Conservation (phyloP, 2,888 invertebrate species). For the Andrena minutula region DNA sequence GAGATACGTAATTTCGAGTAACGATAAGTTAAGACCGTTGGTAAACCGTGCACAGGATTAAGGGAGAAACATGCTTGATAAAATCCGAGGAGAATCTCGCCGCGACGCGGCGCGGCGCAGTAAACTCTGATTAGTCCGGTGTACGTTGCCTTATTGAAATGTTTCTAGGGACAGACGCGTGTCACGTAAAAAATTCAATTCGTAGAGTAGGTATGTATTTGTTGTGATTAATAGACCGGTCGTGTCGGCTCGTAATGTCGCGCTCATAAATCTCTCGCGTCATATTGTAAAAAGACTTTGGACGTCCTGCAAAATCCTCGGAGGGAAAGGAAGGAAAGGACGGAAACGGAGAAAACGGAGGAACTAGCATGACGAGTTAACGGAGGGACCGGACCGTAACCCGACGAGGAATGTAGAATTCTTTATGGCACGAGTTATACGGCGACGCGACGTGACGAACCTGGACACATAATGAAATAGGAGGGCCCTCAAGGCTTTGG, state of each 20-base stretch:
- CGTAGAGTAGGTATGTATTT: too few species aligned
- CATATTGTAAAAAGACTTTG: neutral
- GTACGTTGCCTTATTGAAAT: neutral
- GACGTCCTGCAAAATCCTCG: neutral
- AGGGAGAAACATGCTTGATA: constrained; percentile 11
- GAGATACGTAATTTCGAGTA: constrained; percentile 15
- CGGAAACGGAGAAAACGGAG: too few species aligned
- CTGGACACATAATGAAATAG: constrained; percentile 12
- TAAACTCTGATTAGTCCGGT: neutral
- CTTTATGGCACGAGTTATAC: constrained; percentile 9
- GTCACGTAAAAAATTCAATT: constrained; percentile 5
- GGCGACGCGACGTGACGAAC: constrained; percentile 9
- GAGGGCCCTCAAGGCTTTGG: neutral
- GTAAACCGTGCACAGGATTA: constrained; percentile 13
- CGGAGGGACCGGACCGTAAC: neutral
- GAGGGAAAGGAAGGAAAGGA: neutral
- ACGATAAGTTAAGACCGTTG: constrained; percentile 14
- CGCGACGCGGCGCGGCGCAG: neutral
- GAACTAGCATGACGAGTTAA: neutral
- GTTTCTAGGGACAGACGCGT: neutral
- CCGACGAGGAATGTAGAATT: neutral
- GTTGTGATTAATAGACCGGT: constrained; percentile 8
- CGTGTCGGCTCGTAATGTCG: neutral
- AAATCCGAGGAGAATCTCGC: neutral
- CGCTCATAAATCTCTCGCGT: constrained; percentile 13